phyloP scores from a whole-genome alignment of 2,888 invertebrate genomes.

The Dione juno region DNA sequence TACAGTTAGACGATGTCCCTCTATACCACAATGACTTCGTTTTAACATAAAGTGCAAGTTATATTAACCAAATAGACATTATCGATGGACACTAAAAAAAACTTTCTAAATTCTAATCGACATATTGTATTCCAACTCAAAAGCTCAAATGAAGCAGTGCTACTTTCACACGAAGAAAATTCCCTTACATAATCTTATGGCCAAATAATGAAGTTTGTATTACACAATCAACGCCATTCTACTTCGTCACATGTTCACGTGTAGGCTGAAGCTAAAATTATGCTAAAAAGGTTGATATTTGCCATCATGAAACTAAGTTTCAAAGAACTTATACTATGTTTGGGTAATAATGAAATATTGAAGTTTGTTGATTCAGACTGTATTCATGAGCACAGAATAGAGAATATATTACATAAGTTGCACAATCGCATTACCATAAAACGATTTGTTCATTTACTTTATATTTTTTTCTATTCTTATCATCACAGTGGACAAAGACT shows the following conservation, averaged over 20 bases:
- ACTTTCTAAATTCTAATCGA: background rate
- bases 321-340: conserved; percentile 15
- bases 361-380: background rate
- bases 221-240: conserved; percentile 19
- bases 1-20: too few relatives aligned
- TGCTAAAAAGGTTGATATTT: conserved; percentile 30
- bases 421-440: background rate
- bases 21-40: too few relatives aligned
- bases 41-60: background rate
- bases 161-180: conserved; percentile 17
- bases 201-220: conserved; percentile 15
- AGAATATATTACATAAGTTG: background rate
- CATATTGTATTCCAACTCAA: background rate
- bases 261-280: conserved; percentile 28
- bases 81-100: background rate
- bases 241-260: conserved; percentile 24
- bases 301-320: conserved; percentile 25
- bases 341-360: conserved; percentile 7
- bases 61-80: background rate
- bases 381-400: background rate
- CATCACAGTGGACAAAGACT: background rate
- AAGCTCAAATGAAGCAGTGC: background rate
- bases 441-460: background rate
- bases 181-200: conserved; percentile 15
- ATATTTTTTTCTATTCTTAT: background rate